Conservation (phyloP, 2,797 vertebrate genomes). For the Eulemur rubriventer region DNA sequence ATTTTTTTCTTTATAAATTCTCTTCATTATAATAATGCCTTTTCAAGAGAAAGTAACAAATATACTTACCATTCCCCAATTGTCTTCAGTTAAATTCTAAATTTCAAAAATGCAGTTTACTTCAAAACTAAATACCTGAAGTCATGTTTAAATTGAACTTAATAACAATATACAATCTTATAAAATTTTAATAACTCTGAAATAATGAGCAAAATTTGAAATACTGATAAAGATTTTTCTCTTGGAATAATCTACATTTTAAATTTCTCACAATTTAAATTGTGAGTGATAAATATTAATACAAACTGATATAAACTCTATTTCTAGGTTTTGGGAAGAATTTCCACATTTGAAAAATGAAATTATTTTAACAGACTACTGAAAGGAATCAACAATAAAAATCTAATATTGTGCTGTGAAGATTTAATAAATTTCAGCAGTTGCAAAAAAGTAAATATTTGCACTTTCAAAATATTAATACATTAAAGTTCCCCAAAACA, state of each 20-base stretch:
- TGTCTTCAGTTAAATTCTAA: conserved; percentile 31
- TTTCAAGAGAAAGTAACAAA: conserved; percentile 34
- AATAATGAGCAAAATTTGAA: conserved; percentile 41
- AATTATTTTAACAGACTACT: neutral
- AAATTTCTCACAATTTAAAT: conserved; percentile 29
- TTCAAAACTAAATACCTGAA: conserved; percentile 40
- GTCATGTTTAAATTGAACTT: conserved; percentile 35
- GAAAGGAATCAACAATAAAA: conserved; percentile 21
- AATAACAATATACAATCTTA: neutral
- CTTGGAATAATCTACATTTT: neutral
- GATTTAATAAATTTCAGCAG: neutral
- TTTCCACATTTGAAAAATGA: conserved; percentile 8
- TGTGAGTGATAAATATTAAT: neutral
- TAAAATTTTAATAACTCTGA: conserved; percentile 38
- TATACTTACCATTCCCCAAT: neutral
- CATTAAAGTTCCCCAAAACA: neutral
- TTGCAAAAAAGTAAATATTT: conserved; percentile 26
- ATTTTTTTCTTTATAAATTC: conserved; percentile 52
- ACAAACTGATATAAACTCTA: conserved; percentile 36
- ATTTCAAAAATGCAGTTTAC: conserved; percentile 1
- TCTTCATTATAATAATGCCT: neutral
- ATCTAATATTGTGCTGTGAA: neutral
- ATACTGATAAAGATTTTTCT: neutral
- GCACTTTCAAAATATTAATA: conserved; percentile 1
- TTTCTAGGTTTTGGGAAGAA: conserved; percentile 15